Percentiles rank a stretch among this genome's conserved stretches.
These are phyloP conservation scores for Meganola albula DNA, from an alignment of 2,888 invertebrate species.

Conservation along the genomic window DNA sequence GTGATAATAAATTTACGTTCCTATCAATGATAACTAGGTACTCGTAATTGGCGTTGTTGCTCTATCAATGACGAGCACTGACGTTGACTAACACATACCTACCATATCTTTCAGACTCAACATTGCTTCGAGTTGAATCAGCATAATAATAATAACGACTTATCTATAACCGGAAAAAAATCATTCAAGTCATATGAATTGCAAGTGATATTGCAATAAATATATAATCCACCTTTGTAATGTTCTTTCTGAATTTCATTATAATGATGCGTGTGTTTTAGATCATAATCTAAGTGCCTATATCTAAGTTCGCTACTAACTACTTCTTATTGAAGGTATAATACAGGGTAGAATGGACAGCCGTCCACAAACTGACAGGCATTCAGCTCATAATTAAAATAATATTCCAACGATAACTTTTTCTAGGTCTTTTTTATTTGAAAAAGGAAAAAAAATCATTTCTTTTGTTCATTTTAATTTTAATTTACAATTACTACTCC, in stretches of 20 bases:
- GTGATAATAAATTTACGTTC: too few species aligned
- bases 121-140: slow-evolving; percentile 32
- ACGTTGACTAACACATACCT: slow-evolving; percentile 21
- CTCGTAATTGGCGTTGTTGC: slow-evolving; percentile 16
- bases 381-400: too few species aligned
- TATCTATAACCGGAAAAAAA: slow-evolving; percentile 34
- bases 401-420: too few species aligned
- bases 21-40: too few species aligned
- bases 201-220: slow-evolving; percentile 22
- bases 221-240: slow-evolving; percentile 24
- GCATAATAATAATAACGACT: slow-evolving; percentile 20
- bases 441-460: too few species aligned
- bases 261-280: slow-evolving; percentile 7
- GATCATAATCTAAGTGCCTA: slow-evolving; percentile 12
- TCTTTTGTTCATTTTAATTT: too few species aligned
- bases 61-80: slow-evolving; percentile 12
- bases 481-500: too few species aligned
- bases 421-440: too few species aligned
- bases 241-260: slow-evolving; percentile 25
- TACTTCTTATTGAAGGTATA: too few species aligned
- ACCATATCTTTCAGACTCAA: slow-evolving; percentile 11
- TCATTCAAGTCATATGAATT: slow-evolving; percentile 22
- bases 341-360: too few species aligned
- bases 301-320: too few species aligned
- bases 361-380: too few species aligned